Evolutionary conservation across 2,113 vertebrate genomes (phyloP).

Genomic region (Ptilonorhynchus violaceus): DNA sequence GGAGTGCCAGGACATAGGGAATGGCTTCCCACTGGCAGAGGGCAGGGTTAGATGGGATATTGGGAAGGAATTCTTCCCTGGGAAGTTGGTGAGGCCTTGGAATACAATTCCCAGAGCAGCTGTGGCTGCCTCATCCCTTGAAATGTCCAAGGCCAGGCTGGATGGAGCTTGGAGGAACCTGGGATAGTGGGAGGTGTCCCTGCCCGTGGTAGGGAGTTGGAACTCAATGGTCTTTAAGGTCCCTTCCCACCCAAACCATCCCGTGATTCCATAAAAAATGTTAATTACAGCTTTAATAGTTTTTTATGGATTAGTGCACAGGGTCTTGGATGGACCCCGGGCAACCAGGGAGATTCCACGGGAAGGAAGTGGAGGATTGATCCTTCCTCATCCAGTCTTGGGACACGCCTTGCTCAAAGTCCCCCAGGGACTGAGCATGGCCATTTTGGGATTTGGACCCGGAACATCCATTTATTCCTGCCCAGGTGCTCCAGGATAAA

Average conservation of each 20-base stretch:
- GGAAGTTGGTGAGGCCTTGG: fast-evolving
- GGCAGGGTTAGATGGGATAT: not conserved
- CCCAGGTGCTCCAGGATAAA: not conserved
- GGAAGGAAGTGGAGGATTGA: not conserved
- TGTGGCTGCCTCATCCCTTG: not conserved
- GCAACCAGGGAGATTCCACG: fast-evolving
- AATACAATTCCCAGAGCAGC: not conserved
- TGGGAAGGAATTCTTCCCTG: not conserved
- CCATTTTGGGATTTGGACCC: fast-evolving
- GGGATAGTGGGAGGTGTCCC: not conserved
- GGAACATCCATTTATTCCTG: not conserved
- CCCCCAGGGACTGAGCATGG: fast-evolving
- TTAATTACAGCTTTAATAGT: not conserved
- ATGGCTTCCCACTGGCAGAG: not conserved
- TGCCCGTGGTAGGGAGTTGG: fast-evolving
- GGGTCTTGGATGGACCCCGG: fast-evolving
- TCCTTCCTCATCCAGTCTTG: not conserved
- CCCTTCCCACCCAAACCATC: not conserved
- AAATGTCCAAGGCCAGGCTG: not conserved
- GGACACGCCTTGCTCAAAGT: not conserved
- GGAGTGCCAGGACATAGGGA: not conserved
- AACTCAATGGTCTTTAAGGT: not conserved
- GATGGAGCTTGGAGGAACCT: fast-evolving
- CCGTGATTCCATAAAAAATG: not conserved
- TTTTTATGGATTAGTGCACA: not conserved